Evolutionary conservation across 2,113 vertebrate species (phyloP).

Genomic region (Pollimyrus isidori): DNA sequence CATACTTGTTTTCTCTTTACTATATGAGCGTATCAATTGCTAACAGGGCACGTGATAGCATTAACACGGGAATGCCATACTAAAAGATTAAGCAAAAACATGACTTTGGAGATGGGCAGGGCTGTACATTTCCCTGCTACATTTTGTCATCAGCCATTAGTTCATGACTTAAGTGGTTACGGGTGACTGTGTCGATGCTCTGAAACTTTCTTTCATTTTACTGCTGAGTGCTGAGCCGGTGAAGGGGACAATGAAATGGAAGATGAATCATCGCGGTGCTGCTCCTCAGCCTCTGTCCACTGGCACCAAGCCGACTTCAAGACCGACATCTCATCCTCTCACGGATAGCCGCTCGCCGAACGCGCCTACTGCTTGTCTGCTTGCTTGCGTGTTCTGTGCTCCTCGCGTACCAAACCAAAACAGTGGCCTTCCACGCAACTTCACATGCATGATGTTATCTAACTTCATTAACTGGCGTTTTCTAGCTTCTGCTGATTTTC

Average conservation of each 20-base stretch:
- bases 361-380: background rate
- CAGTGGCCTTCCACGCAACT: background rate
- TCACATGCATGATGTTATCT: background rate
- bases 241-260: conserved; percentile 20
- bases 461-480: background rate
- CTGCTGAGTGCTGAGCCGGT: conserved; percentile 24
- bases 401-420: background rate
- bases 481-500: background rate
- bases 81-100: conserved; percentile 25
- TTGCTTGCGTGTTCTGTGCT: background rate
- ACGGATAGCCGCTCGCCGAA: background rate
- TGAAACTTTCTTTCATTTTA: conserved; percentile 16
- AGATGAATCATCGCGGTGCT: conserved; percentile 30
- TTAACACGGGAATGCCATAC: conserved; percentile 16
- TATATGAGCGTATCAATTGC: conserved; percentile 16
- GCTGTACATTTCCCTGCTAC: conserved; percentile 17
- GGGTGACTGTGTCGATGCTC: conserved; percentile 10
- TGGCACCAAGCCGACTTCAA: background rate
- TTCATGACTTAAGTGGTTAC: conserved; percentile 25
- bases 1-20: background rate
- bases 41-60: conserved; percentile 9
- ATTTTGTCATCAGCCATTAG: conserved; percentile 26
- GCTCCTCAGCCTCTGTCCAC: conserved; percentile 25
- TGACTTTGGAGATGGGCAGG: conserved; percentile 21
- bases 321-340: background rate